These are phyloP conservation scores for Malthinus flaveolus DNA, from an alignment of 2,888 invertebrate genomes.

Conservation along the genomic window DNA sequence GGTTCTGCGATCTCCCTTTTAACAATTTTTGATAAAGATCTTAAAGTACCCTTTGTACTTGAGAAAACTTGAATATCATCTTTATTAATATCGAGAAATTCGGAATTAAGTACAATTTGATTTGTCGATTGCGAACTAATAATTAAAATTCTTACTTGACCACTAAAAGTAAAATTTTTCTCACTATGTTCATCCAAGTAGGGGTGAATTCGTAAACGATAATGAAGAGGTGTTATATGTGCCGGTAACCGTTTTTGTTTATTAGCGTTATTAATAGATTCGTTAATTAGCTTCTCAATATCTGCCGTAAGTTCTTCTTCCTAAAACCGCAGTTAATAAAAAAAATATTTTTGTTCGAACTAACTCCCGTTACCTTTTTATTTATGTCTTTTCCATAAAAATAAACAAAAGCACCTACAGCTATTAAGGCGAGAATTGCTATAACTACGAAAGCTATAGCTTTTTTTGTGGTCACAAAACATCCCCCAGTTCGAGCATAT, in stretches of 20 bases:
- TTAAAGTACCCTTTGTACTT: conserved; percentile 5
- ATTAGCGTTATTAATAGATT: conserved; percentile 41
- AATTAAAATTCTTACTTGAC: conserved; percentile 46
- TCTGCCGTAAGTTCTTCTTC: conserved; percentile 43
- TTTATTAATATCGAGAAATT: conserved; percentile 42
- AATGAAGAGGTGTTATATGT: conserved; percentile 43
- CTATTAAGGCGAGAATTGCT: conserved; percentile 42
- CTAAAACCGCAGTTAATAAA: conserved; percentile 29
- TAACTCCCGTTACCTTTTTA: background rate
- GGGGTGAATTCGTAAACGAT: conserved; percentile 47
- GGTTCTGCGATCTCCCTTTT: background rate
- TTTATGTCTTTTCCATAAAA: conserved; percentile 45
- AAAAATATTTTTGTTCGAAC: background rate
- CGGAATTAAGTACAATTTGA: conserved; percentile 46
- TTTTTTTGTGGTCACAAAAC: conserved; percentile 64
- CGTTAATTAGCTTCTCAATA: conserved; percentile 48
- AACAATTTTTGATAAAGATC: background rate
- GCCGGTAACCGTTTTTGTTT: conserved; percentile 45
- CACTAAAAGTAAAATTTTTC: conserved; percentile 49
- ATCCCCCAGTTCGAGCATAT: conserved; percentile 63
- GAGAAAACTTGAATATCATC: conserved; percentile 41
- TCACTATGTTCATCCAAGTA: conserved; percentile 43
- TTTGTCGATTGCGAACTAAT: conserved; percentile 44
- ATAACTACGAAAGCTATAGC: conserved; percentile 56
- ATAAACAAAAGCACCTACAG: conserved; percentile 48